Evolutionary conservation across 2,113 vertebrate species (phyloP).

Genomic region (Rhinopomastus cyanomelas): DNA sequence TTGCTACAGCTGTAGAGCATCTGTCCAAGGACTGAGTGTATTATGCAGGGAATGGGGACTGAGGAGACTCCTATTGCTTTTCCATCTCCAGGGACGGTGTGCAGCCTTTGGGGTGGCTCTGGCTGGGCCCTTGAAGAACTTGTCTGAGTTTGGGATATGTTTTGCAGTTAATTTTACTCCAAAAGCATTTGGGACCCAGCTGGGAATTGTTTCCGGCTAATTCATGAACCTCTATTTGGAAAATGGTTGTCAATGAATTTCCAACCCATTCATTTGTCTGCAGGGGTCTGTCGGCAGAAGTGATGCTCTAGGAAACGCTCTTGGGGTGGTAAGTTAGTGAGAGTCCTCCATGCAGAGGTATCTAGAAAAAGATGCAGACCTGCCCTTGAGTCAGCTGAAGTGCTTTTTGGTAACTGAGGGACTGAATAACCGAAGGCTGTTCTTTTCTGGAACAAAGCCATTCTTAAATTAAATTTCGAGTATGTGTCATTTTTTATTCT

Average conservation of each 20-base stretch:
- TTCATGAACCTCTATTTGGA: not conserved
- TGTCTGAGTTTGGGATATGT: not conserved
- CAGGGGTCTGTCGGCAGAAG: not conserved
- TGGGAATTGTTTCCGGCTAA: not conserved
- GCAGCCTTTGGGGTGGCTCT: not conserved
- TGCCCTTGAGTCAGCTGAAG: not conserved
- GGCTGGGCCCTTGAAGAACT: not conserved
- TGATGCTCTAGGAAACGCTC: rapidly evolving
- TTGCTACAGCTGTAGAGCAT: not conserved
- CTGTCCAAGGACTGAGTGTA: not conserved
- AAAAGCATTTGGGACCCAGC: not conserved
- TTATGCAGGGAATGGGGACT: rapidly evolving
- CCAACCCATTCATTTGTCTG: not conserved
- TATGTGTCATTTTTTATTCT: not conserved
- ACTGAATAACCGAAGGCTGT: not conserved
- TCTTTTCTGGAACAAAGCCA: not conserved
- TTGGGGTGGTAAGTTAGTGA: not conserved
- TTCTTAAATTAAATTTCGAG: not conserved
- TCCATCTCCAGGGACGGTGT: rapidly evolving
- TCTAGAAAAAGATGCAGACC: not conserved
- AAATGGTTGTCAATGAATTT: not conserved
- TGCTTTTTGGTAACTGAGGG: not conserved
- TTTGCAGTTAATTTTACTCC: not conserved
- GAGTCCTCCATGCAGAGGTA: not conserved
- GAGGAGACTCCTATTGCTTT: not conserved